phyloP scores from a whole-genome alignment of 1,140 invertebrate species.

The Tenebrio molitor region DNA sequence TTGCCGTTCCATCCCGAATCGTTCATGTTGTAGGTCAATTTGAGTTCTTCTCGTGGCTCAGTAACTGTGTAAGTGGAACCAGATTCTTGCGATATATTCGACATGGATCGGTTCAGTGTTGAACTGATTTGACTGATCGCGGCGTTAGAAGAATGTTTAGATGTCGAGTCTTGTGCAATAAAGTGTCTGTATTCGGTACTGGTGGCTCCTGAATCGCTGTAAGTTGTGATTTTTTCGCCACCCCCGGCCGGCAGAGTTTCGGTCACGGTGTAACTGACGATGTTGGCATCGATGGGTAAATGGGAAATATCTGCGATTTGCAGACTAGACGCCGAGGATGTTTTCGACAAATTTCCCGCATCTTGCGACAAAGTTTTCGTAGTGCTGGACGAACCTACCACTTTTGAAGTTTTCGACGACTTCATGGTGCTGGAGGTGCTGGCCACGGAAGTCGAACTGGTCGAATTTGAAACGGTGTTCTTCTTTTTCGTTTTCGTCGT shows the following conservation, averaged over 20 bases:
- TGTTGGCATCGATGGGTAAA: constrained; percentile 59
- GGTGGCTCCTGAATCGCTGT: constrained; percentile 60
- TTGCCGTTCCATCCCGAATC: constrained; percentile 70
- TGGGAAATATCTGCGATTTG: constrained; percentile 65
- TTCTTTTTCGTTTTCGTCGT: constrained; percentile 58
- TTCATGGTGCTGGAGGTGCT: constrained; percentile 50
- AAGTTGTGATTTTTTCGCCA: constrained; percentile 65
- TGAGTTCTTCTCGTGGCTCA: constrained; percentile 64
- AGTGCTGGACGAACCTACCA: constrained; percentile 39
- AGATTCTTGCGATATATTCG: constrained; percentile 60
- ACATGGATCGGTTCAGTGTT: constrained; percentile 59
- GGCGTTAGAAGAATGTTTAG: constrained; percentile 43
- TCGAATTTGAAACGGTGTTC: constrained; percentile 50
- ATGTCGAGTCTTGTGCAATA: constrained; percentile 56
- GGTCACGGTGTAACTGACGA: constrained; percentile 63
- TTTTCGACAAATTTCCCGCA: constrained; percentile 53
- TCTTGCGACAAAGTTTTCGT: constrained; percentile 20
- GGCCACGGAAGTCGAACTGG: constrained; percentile 52
- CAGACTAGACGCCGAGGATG: constrained; percentile 63
- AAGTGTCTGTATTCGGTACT: constrained; percentile 64
- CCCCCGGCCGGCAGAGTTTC: constrained; percentile 60
- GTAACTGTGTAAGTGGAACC: constrained; percentile 63
- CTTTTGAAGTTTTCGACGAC: constrained; percentile 51
- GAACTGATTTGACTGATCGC: constrained; percentile 63
- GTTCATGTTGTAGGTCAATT: constrained; percentile 64